Conservation (phyloP, 2,113 vertebrate genomes). For the Cebidichthys violaceus region DNA sequence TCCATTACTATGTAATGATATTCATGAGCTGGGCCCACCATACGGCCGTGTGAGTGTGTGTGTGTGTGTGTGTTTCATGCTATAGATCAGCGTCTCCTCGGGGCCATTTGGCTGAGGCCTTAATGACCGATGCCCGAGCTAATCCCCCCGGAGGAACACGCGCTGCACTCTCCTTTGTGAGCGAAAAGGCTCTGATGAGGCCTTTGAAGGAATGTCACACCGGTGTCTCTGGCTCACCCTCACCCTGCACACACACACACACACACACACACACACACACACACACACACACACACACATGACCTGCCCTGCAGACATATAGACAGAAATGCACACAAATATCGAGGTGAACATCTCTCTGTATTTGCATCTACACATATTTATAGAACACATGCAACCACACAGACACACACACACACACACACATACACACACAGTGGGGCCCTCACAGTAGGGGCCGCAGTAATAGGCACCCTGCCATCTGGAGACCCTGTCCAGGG, state of each 20-base stretch:
- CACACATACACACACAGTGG: slow-evolving; percentile 52
- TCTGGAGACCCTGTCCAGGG: slow-evolving; percentile 81
- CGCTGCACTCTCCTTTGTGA: slow-evolving; percentile 55
- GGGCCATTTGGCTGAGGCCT: slow-evolving; percentile 70
- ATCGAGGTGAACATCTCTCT: slow-evolving; percentile 24
- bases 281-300: slow-evolving; percentile 3
- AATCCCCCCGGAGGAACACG: slow-evolving; percentile 64
- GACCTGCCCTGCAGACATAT: slow-evolving; percentile 51
- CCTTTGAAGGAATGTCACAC: slow-evolving; percentile 81
- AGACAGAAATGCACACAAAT: slow-evolving; percentile 31
- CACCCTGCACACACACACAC: slow-evolving; percentile 26
- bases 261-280: slow-evolving; percentile 31
- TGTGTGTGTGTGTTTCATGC: slow-evolving; percentile 67
- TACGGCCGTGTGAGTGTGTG: slow-evolving; percentile 62
- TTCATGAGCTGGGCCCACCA: slow-evolving; percentile 77
- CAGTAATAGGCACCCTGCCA: slow-evolving; percentile 81
- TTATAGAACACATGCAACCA: slow-evolving; percentile 23
- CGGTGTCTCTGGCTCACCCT: slow-evolving; percentile 64
- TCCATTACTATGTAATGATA: slow-evolving; percentile 80
- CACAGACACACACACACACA: slow-evolving; percentile 38
- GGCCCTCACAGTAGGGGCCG: slow-evolving; percentile 77
- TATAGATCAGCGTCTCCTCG: slow-evolving; percentile 67
- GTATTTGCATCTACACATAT: slow-evolving; percentile 54
- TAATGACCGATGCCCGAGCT: slow-evolving; percentile 73
- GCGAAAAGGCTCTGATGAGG: slow-evolving; percentile 60